Evolutionary conservation across 2,888 invertebrate species (phyloP).

Genomic region (Perdita meconis): DNA sequence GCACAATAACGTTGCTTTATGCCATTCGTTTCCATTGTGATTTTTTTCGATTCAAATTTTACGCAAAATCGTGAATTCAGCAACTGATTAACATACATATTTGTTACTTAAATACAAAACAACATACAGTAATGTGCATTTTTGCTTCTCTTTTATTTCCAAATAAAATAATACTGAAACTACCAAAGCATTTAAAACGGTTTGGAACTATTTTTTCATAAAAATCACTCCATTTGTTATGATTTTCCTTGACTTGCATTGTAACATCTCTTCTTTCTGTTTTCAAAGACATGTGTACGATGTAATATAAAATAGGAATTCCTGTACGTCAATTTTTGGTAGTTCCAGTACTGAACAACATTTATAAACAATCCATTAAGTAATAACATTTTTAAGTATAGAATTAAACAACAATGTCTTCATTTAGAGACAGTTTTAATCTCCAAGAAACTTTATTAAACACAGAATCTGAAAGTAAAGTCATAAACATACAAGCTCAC

Average conservation of each 20-base stretch:
- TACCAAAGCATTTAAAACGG: no score
- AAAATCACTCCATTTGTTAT: no score
- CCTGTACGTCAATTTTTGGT: no score
- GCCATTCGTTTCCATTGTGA: neutral
- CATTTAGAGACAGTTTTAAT: neutral
- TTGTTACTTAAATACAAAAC: neutral
- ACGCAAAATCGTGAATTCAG: neutral
- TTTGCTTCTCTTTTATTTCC: neutral
- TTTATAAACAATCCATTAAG: neutral
- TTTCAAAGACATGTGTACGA: no score
- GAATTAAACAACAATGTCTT: neutral
- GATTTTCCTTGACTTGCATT: no score
- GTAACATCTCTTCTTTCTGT: no score
- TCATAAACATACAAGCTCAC: no score
- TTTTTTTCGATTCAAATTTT: neutral
- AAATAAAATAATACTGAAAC: neutral
- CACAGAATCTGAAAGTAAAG: no score
- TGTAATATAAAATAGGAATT: no score
- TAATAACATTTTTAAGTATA: neutral
- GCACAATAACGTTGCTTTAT: neutral
- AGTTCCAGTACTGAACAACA: neutral
- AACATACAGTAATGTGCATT: neutral
- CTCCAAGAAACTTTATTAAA: no score
- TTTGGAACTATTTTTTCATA: no score
- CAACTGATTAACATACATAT: constrained; percentile 11